Base-by-base conservation (phyloP, 2,113 vertebrate species). In the Indicator maculatus region DNA sequence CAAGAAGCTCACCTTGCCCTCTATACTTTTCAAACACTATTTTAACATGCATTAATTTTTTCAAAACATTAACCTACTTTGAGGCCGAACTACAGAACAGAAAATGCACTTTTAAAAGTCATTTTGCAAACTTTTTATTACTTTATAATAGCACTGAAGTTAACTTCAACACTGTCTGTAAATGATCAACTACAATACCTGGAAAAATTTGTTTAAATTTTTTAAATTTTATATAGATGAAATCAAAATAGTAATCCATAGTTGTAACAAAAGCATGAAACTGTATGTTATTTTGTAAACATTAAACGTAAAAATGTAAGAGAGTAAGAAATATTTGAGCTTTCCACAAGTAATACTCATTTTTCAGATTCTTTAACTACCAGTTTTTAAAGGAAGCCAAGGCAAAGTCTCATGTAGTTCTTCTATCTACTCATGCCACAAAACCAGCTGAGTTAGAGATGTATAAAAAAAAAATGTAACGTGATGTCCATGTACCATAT, bases 61-160 rank as follows among this genome's bases (percentile, higher is more conserved):
- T 94, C 24, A 64, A 95, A 96, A 90, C 69, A 41, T 96, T 95
- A 75, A 95, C 56, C 74, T 96, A 90, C 85, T 97, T 96, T 90
- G 89, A 94, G 95, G 94, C 86, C 96, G 83, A 97, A 97, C 94
- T 96, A 97, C 93, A 97, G 67, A 95, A 96, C 95, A 96, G 92
- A 96, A 97, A 95, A 97, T 96, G 98, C 98, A 98, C 98, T 98
- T 98, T 97, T 83, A 76, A 90, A 96, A 98, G 96, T 98, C 95
- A 97, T 98, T 97, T 96, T 87, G 89, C 95, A 96, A 98, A 96
- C 97, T 96, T 97, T 92, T 97, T 97, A 97, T 98, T 98, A 98
- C 96, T 98, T 97, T 96, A 96, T 97, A 97, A 96, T 98, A 98
- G 99, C 99, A 99, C 99, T 99, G 98, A 99, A 96, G 88, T 97